Base-by-base conservation (phyloP, 2,113 vertebrate species). In the Polypterus senegalus region DNA sequence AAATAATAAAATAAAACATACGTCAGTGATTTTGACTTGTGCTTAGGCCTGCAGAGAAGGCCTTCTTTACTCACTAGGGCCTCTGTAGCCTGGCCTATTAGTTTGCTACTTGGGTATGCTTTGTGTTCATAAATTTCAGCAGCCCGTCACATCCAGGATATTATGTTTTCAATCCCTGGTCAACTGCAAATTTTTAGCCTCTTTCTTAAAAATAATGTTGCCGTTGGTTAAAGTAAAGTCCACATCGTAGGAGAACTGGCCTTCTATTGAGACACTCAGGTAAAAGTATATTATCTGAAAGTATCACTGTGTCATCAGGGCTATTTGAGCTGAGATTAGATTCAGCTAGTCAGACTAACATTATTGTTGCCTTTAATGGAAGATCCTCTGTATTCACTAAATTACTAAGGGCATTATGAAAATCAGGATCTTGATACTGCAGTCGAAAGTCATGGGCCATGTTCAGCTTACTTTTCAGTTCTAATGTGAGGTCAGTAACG, bases 121-220 rank as follows among this genome's bases (percentile, higher is more conserved):
- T 66, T 67, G 4, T 58, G 48, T 3, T n/a, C 47, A 6, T 66
- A 66, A 4, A 71, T 69, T 53, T 61, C 64, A 60, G 52, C 62
- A 59, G 53, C 59, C 51, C 27, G 61, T 67, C 1, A 43, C 45
- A 47, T 70, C 61, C 0, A 70, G n/a, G 11, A 64, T 63, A 27
- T 67, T 70, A 27, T 60, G 62, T n/a, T 62, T 71, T 60, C 71
- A 61, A 62, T 67, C 63, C 54, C 63, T 62, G 6, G 63, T 67
- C 49, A 69, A 62, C 8, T 4, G 62, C 1, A 68, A 0, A 3
- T 10, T 58, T 61, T 66, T 61, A n/a, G 58, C 62, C 6, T 70
- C 60, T 61, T 44, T 64, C 58, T 44, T 1, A 27, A 27, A 27
- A 27, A 27, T 27, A 2, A 1, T 27, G 27, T 27, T 27, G 27